Base-by-base conservation (phyloP, 2,888 invertebrate genomes). In the Eilema caniola region DNA sequence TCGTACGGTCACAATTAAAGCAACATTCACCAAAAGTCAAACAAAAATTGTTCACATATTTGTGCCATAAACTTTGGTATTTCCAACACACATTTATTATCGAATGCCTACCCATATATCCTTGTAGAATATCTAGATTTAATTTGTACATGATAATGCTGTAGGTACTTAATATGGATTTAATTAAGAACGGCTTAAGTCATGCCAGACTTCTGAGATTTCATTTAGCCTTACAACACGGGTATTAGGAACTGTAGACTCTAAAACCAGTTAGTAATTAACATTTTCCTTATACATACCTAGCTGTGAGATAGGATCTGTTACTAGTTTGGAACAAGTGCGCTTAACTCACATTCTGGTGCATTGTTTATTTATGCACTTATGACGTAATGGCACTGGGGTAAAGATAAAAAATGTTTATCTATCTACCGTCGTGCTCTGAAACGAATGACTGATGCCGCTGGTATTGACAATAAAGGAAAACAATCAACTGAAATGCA, bases 21-120 rank as follows among this genome's bases (percentile, higher is more conserved):
- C 83, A 82, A 82, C 80, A 80, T 53, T 66, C 72, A 59, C 60
- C 60, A 47, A 63, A 62, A 77, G 62, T 74, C 70, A 71, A 71
- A 73, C 60, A 67, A 67, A 66, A 53, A 23, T 61, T 71, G 71
- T 71, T 71, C 67, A 47, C 59, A 63, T 67, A 67, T 41, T 62
- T 59, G 20, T 11, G 24, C 37, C 41, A 67, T 63, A n/a, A 69
- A 69, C 61, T 69, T 69, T 59, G 62, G 68, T 63, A 41, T 62
- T 62, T 62, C 14, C 62, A 62, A 33, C 37, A 37, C 33, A 8
- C 23, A 25, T 28, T 28, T 25, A 47, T 63, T 25, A 41, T 63
- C 14, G 25, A 47, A 16, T 25, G 2, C 33, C 14, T 37, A 37
- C 11, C 33, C 1, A 41, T 14, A 24, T 37, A 12, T 24, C 20